These are phyloP conservation scores for Magallana nippona DNA, from an alignment of 2,888 invertebrate species.

Conservation along the genomic window DNA sequence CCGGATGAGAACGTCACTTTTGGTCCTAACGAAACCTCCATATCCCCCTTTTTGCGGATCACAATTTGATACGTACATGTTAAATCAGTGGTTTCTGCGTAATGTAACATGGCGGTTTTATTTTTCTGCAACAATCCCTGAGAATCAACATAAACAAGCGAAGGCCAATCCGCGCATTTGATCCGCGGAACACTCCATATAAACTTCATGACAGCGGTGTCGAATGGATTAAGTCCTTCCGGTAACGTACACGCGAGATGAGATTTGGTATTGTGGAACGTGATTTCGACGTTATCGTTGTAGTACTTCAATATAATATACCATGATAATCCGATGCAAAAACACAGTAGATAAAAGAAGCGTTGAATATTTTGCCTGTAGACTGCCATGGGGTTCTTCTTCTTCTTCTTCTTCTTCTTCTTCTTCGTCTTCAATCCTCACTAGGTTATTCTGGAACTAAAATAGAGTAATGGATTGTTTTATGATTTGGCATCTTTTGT, in stretches of 20 bases:
- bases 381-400: not conserved
- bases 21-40: constrained; percentile 34
- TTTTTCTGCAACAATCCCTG: constrained; percentile 36
- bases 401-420: no score
- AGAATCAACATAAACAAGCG: constrained; percentile 40
- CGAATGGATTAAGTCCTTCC: constrained; percentile 40
- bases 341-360: not conserved
- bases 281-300: constrained; percentile 12
- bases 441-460: no score
- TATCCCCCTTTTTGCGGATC: constrained; percentile 31
- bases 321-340: not conserved
- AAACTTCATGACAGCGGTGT: constrained; percentile 34
- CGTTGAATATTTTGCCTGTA: not conserved
- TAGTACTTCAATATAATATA: constrained; percentile 1
- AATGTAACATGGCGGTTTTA: constrained; percentile 11
- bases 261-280: not conserved
- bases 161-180: constrained; percentile 31
- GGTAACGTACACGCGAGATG: constrained; percentile 6
- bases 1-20: constrained; percentile 10
- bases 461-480: no score
- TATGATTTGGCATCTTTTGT: no score
- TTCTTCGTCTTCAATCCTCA: no score
- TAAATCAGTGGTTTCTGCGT: not conserved
- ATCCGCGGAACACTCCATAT: constrained; percentile 34
- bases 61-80: constrained; percentile 36